phyloP scores from a whole-genome alignment of 2,113 vertebrate genomes.

The Nannospalax galili region DNA sequence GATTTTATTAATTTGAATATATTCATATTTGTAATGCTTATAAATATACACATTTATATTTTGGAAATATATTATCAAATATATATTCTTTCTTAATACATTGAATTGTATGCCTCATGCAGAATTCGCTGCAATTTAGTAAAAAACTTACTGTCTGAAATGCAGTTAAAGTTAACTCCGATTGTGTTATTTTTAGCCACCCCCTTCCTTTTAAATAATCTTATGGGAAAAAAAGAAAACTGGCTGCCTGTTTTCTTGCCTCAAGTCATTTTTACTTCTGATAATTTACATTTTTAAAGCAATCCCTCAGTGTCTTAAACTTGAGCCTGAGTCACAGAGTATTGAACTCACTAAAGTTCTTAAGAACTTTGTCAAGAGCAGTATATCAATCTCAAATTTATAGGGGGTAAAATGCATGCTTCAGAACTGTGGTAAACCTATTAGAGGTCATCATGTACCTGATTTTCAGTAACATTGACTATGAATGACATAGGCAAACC shows the following conservation, averaged over 20 bases:
- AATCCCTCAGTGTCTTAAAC: neutral
- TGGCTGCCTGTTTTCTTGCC: conserved; percentile 1
- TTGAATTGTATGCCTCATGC: neutral
- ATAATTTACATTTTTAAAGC: conserved; percentile 51
- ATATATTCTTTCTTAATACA: conserved; percentile 28
- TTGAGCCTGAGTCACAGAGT: neutral
- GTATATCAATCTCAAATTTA: neutral
- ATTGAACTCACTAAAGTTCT: neutral
- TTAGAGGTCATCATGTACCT: neutral
- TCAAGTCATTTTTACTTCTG: conserved; percentile 39
- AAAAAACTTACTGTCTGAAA: neutral
- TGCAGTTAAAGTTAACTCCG: conserved; percentile 44
- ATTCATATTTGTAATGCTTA: neutral
- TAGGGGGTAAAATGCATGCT: neutral
- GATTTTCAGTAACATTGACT: neutral
- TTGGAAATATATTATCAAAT: neutral
- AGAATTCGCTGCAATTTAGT: neutral
- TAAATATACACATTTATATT: neutral
- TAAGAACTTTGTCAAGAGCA: neutral
- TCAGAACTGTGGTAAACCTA: neutral
- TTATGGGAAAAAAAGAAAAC: neutral
- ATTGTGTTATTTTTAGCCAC: conserved; percentile 3
- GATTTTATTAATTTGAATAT: conserved; percentile 26
- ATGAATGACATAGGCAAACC: neutral
- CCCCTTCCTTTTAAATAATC: neutral